phyloP scores from a whole-genome alignment of 2,113 vertebrate species.

The Cyanistes caeruleus region DNA sequence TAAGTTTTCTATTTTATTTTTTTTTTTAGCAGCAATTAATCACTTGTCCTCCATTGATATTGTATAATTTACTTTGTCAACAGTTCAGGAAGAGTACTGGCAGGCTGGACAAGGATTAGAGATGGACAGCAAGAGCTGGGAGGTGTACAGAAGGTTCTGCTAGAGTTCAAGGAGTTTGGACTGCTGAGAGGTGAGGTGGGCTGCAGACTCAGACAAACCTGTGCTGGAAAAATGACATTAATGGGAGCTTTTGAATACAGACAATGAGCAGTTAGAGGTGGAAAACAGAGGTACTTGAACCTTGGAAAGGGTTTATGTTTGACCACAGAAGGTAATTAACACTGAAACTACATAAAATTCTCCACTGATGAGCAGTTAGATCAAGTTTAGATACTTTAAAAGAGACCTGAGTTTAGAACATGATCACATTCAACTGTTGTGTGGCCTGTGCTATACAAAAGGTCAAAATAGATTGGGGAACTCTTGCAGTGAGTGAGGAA shows the following conservation, averaged over 20 bases:
- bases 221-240: neutral
- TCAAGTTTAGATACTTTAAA: neutral
- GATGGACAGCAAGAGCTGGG: neutral
- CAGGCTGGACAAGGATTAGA: neutral
- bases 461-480: neutral
- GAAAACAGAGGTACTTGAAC: neutral
- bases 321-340: neutral
- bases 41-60: neutral
- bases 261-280: neutral
- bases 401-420: neutral
- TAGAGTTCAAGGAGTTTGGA: neutral
- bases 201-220: neutral
- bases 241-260: neutral
- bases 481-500: neutral
- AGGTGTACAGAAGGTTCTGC: neutral
- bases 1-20: neutral
- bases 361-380: neutral
- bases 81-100: neutral
- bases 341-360: neutral
- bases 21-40: neutral
- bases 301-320: neutral
- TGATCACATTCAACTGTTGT: neutral
- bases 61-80: neutral
- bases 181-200: neutral
- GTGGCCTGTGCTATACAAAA: neutral